These are phyloP conservation scores for Galeopsomyia nigrocyanea DNA, from an alignment of 2,888 invertebrate species.

Conservation along the genomic window DNA sequence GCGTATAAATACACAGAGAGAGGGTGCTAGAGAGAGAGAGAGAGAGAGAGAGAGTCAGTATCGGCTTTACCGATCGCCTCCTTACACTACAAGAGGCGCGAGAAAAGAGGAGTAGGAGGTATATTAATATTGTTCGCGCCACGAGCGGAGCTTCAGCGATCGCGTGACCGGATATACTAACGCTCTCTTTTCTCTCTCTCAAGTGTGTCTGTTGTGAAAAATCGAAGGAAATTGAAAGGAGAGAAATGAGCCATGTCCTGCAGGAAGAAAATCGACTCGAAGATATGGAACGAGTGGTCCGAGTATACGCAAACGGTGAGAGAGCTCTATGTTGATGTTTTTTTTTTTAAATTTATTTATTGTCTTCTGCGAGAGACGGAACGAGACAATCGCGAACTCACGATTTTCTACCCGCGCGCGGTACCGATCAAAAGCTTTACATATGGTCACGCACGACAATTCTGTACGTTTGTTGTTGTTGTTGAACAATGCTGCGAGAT, in stretches of 20 bases:
- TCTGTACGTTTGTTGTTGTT: too few relatives aligned
- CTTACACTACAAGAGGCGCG: slow-evolving; percentile 4
- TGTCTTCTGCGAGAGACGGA: slow-evolving; percentile 50
- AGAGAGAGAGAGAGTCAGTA: slow-evolving; percentile 20
- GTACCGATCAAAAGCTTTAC: slow-evolving; percentile 51
- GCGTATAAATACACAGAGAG: slow-evolving; percentile 7
- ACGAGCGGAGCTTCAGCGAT: too few relatives aligned
- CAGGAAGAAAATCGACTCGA: slow-evolving; percentile 62
- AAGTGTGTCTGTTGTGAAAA: too few relatives aligned
- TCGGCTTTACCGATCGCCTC: background rate
- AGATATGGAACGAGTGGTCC: slow-evolving; percentile 60
- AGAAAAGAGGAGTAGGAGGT: slow-evolving; percentile 32
- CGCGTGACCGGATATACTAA: background rate
- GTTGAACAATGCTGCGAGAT: too few relatives aligned
- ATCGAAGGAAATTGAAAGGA: background rate
- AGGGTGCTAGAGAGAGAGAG: slow-evolving; percentile 29
- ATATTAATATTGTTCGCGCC: background rate
- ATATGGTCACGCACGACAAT: too few relatives aligned
- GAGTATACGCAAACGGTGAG: slow-evolving; percentile 59
- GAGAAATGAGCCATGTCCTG: slow-evolving; percentile 58
- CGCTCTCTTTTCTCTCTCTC: background rate
- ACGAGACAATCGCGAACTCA: slow-evolving; percentile 52
- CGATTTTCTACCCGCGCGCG: background rate
- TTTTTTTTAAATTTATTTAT: background rate
- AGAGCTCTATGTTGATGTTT: slow-evolving; percentile 41